phyloP scores from a whole-genome alignment of 2,113 vertebrate species.

The Neolamprologus devosi region DNA sequence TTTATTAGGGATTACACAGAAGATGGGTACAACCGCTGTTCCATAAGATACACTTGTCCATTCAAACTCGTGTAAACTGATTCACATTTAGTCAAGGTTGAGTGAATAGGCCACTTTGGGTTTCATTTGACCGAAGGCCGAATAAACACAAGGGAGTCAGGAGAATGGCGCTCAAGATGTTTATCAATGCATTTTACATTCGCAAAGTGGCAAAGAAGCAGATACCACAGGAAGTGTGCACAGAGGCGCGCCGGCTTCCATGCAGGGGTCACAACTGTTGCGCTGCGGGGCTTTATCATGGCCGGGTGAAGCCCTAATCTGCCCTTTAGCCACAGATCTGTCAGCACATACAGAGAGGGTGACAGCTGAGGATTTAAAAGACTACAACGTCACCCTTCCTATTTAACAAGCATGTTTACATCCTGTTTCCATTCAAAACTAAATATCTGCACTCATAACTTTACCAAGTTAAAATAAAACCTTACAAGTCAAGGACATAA shows the following conservation, averaged over 20 bases:
- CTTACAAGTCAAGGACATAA: not conserved
- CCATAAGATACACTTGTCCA: not conserved
- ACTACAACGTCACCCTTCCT: constrained; percentile 1
- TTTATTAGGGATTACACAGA: not conserved
- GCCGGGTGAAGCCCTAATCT: constrained; percentile 52
- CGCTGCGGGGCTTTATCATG: constrained; percentile 33
- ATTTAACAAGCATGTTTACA: not conserved
- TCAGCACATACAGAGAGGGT: not conserved
- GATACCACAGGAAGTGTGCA: constrained; percentile 16
- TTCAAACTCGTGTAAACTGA: not conserved
- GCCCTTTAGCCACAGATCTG: constrained; percentile 29
- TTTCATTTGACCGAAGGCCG: constrained; percentile 2
- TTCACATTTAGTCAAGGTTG: not conserved
- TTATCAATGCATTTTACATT: constrained; percentile 26
- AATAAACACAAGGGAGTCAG: constrained; percentile 1
- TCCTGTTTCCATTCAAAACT: not conserved
- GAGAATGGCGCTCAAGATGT: constrained; percentile 25
- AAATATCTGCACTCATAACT: not conserved
- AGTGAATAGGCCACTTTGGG: constrained; percentile 1
- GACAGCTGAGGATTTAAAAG: constrained; percentile 7
- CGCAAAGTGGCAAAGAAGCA: not conserved
- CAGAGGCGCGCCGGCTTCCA: not conserved
- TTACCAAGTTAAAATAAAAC: not conserved
- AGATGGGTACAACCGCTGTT: not conserved
- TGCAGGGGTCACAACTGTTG: not conserved